A percentile compares a stretch with the other conserved stretches of the same genome.
These are phyloP conservation scores for Lytechinus pictus DNA, from an alignment of 35 echinoderm and acorn worm species.

Conservation along the genomic window DNA sequence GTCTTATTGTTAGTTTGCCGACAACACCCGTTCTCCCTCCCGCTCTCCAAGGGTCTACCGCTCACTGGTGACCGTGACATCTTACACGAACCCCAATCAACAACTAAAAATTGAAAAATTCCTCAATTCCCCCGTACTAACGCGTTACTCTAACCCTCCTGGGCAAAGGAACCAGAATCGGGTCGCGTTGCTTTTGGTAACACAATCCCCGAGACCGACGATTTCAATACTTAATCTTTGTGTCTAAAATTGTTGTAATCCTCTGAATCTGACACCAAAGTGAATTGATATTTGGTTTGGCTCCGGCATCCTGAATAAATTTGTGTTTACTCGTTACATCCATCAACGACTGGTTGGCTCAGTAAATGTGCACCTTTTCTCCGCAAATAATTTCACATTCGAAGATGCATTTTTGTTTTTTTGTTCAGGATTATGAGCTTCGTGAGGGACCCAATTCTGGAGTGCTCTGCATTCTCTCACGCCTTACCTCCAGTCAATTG, in stretches of 20 bases:
- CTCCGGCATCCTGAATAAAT: neutral
- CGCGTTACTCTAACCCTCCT: neutral
- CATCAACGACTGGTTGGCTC: neutral
- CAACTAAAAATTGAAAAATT: constrained; percentile 34
- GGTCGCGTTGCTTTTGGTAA: neutral
- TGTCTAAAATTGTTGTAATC: neutral
- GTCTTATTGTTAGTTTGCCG: constrained; percentile 30
- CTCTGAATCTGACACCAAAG: constrained; percentile 25
- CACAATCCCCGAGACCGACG: neutral
- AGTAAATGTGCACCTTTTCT: neutral
- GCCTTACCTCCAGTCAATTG: neutral
- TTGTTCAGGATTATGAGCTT: neutral
- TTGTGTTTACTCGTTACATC: neutral
- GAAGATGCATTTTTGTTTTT: neutral
- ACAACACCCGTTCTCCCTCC: constrained; percentile 45
- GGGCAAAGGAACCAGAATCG: neutral
- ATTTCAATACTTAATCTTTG: neutral
- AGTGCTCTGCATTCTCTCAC: constrained; percentile 5
- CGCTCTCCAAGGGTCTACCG: constrained; percentile 21
- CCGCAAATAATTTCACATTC: neutral
- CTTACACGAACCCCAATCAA: neutral
- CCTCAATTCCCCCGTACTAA: neutral
- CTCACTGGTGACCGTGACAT: constrained; percentile 13
- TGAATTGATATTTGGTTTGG: neutral
- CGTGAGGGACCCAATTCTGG: neutral